Conservation (phyloP, 37 sponge, comb jelly and placozoan genomes). For the Bolinopsis microptera region DNA sequence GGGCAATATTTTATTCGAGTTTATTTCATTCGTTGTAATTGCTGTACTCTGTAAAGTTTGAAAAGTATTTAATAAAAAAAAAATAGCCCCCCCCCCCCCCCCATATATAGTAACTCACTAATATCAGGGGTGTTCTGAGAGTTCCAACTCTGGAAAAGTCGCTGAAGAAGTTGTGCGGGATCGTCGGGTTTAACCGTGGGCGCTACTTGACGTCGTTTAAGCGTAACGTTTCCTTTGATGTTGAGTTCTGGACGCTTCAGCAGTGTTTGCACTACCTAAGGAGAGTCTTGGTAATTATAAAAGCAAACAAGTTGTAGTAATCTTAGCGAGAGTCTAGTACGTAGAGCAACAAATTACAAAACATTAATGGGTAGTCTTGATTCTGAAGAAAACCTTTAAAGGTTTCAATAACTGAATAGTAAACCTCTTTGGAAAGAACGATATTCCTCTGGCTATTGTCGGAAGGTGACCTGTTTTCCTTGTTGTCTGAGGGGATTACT, state of each 20-base stretch:
- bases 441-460: constrained; percentile 16
- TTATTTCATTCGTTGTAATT: too few relatives aligned
- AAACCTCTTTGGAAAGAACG: constrained; percentile 29
- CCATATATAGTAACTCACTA: neutral
- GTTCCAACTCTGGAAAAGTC: constrained; percentile 28
- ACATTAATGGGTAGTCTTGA: too few relatives aligned
- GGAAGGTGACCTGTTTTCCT: neutral
- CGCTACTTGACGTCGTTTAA: neutral
- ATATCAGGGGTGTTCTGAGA: neutral
- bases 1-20: too few relatives aligned
- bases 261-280: constrained; percentile 31
- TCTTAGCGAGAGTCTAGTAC: neutral
- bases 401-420: too few relatives aligned
- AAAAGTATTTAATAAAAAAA: too few relatives aligned
- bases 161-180: constrained; percentile 15
- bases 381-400: too few relatives aligned
- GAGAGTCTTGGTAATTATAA: neutral
- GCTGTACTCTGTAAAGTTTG: too few relatives aligned
- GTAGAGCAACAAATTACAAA: too few relatives aligned
- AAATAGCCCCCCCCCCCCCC: too few relatives aligned
- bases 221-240: constrained; percentile 17
- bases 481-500: constrained; percentile 24
- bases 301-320: neutral
- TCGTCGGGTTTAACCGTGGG: neutral
- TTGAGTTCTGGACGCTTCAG: neutral